Evolutionary conservation across 1,140 invertebrate species (phyloP).

Genomic region (Drosophila paulistorum): DNA sequence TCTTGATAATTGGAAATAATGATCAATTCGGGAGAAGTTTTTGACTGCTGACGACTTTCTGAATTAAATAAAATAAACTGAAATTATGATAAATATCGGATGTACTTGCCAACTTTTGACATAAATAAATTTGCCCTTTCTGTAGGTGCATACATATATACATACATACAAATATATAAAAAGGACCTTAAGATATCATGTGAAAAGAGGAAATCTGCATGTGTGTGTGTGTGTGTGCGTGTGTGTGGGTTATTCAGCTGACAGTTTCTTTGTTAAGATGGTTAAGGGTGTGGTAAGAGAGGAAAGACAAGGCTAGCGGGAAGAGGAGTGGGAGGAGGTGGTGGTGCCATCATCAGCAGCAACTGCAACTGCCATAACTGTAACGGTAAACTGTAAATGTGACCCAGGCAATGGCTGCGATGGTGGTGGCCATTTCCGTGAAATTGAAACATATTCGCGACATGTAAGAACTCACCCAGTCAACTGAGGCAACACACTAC

Average conservation of each 20-base stretch:
- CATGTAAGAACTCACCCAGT: constrained; percentile 11
- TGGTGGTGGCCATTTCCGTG: constrained; percentile 35
- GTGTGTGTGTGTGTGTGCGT: constrained; percentile 23
- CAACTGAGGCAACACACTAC: neutral
- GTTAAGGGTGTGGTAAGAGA: neutral
- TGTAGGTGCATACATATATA: neutral
- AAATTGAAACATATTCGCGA: constrained; percentile 62
- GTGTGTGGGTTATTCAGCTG: constrained; percentile 31
- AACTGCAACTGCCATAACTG: constrained; percentile 29
- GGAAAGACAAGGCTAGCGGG: neutral
- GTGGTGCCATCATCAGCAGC: constrained; percentile 4
- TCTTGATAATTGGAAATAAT: too few species aligned
- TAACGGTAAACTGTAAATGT: constrained; percentile 40
- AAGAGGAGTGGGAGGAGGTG: neutral
- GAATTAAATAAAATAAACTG: too few species aligned
- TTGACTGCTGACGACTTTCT: too few species aligned
- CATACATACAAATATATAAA: neutral
- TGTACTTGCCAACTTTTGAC: constrained; percentile 1
- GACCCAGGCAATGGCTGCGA: constrained; percentile 4
- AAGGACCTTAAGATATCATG: neutral
- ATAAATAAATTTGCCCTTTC: neutral
- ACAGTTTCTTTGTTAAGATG: constrained; percentile 41
- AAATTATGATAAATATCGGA: neutral
- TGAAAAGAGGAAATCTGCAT: constrained; percentile 28
- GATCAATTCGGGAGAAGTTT: too few species aligned